These are phyloP conservation scores for Ips typographus DNA, from an alignment of 1,140 invertebrate genomes.

Conservation along the genomic window DNA sequence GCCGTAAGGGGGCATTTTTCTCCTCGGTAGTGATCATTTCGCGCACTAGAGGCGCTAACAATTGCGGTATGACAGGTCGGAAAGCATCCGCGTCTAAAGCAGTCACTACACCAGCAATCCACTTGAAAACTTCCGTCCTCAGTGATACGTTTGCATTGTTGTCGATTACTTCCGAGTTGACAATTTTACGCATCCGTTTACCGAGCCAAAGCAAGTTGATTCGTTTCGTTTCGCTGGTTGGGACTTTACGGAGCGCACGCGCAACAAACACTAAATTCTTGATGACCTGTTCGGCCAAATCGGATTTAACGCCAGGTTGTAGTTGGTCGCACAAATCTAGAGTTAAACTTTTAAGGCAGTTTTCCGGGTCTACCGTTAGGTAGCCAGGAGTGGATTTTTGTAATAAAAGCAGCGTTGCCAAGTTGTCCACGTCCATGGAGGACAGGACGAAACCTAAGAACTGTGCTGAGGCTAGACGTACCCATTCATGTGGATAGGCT, in stretches of 20 bases:
- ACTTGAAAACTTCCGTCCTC: constrained; percentile 72
- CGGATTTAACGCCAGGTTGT: constrained; percentile 58
- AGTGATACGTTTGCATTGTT: constrained; percentile 58
- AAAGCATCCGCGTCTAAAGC: constrained; percentile 59
- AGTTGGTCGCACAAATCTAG: constrained; percentile 76
- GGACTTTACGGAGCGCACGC: constrained; percentile 60
- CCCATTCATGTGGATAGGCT: constrained; percentile 68
- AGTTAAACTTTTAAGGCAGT: constrained; percentile 64
- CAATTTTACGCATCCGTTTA: constrained; percentile 65
- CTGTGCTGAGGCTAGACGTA: constrained; percentile 73
- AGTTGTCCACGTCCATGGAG: constrained; percentile 61
- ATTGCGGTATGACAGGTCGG: constrained; percentile 55
- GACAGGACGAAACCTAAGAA: constrained; percentile 72
- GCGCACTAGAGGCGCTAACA: constrained; percentile 67
- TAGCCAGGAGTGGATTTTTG: constrained; percentile 57
- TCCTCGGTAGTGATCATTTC: constrained; percentile 65
- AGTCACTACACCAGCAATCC: constrained; percentile 66
- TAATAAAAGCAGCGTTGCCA: constrained; percentile 56
- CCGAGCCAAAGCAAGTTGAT: constrained; percentile 67
- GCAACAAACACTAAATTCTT: constrained; percentile 74
- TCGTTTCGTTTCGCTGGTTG: constrained; percentile 50
- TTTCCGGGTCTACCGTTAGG: constrained; percentile 61
- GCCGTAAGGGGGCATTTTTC: constrained; percentile 57
- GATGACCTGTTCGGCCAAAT: constrained; percentile 68
- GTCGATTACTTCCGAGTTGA: constrained; percentile 72